These are phyloP conservation scores for Diloba caeruleocephala DNA, from an alignment of 2,888 invertebrate genomes.

Conservation along the genomic window DNA sequence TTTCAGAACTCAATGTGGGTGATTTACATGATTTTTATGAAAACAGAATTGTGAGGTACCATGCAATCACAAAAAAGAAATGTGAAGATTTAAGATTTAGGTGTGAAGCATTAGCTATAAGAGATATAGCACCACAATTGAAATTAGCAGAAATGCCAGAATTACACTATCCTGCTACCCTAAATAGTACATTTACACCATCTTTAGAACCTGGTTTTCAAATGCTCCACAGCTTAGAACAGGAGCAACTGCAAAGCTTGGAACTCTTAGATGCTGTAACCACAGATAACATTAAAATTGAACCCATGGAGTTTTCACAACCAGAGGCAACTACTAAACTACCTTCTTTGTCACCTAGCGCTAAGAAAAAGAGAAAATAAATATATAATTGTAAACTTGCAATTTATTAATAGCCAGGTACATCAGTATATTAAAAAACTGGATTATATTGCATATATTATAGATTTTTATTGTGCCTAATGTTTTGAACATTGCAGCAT, in stretches of 20 bases:
- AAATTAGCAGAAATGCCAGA: constrained; percentile 87
- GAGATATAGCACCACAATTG: constrained; percentile 76
- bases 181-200: constrained; percentile 87
- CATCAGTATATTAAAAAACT: no score
- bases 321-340: constrained; percentile 73
- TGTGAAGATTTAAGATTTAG: constrained; percentile 71
- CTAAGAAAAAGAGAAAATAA: constrained; percentile 84
- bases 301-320: constrained; percentile 80
- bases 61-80: constrained; percentile 73
- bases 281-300: constrained; percentile 82
- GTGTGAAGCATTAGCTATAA: constrained; percentile 75
- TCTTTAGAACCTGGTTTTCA: constrained; percentile 91
- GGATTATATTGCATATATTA: not conserved
- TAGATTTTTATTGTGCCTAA: not conserved
- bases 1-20: constrained; percentile 80
- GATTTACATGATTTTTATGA: constrained; percentile 82
- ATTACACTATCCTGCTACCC: constrained; percentile 86
- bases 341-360: constrained; percentile 75
- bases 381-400: constrained; percentile 23
- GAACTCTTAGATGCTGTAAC: constrained; percentile 79
- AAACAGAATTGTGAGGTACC: constrained; percentile 77
- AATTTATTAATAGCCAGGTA: constrained; percentile 8
- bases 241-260: constrained; percentile 86
- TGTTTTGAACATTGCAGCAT: no score
- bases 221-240: constrained; percentile 91